Base-by-base conservation (phyloP, 2,888 invertebrate species). In the Nowickia ferox region DNA sequence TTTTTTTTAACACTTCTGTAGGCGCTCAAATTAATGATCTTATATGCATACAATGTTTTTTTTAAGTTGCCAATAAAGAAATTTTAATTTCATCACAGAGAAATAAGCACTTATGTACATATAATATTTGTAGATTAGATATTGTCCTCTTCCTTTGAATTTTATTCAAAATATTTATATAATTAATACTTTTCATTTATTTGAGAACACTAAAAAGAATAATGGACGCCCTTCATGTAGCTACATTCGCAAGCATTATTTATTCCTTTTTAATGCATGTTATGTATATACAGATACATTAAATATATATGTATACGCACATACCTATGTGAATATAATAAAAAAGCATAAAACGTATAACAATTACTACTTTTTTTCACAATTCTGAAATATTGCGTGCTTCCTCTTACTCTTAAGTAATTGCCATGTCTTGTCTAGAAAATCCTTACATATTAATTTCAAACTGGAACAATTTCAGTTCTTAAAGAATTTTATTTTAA, bases 391-490 rank as follows among this genome's bases (percentile, higher is more conserved):
- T 83, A 72, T 72, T 86, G 71, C 65, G 71, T 86, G 78, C 86
- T 86, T 86, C 86, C 79, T 86, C 83, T 85, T 85, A 65, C 69
- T 78, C 74, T 83, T 86, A 76, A 85, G 85, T 81, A 82, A 86
- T 83, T 86, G 19, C 75, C 59, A 71, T 79, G 68, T 75, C 38
- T 75, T 61, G 63, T 55, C 13, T 2, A 69, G 19, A 69, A 80
- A 76, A 74, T 44, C 30, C 66, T 17, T 55, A 42, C 17, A 68
- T 22, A 42, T 63, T 75, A 61, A 51, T 71, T 44, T 46, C n/a
- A 44, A 63, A 40, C 40, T 40, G 17, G 2, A 46, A 30, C 15
- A n/a, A 19, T 15, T n/a, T 71, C 51, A n/a, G 22, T 9, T 46
- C 61, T 74, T 30, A 38, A 55, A 55, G 15, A 30, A 19, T 46